Evolutionary conservation across 1,140 invertebrate genomes (phyloP).

Genomic region (Bombus difficillimus): DNA sequence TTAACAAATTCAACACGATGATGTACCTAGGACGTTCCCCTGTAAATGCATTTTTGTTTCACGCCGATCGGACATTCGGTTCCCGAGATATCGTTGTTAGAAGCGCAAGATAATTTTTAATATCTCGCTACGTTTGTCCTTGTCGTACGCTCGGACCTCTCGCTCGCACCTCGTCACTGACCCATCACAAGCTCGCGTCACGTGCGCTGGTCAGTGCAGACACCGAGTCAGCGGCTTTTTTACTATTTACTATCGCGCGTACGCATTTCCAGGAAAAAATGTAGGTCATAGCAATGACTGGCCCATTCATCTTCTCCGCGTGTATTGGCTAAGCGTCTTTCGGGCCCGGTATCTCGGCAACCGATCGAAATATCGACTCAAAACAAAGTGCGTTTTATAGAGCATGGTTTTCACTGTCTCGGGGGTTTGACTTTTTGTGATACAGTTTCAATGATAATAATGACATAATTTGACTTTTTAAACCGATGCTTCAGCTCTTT

Average conservation of each 20-base stretch:
- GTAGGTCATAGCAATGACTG: constrained; percentile 1
- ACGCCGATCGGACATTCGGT: not conserved
- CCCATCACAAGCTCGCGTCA: not conserved
- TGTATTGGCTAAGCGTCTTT: not conserved
- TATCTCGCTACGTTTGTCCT: not conserved
- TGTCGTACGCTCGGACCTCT: constrained; percentile 9
- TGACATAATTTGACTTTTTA: too few relatives aligned
- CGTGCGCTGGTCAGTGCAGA: constrained; percentile 2
- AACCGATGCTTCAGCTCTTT: too few relatives aligned
- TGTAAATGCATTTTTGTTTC: not conserved
- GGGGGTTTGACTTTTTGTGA: rapidly evolving
- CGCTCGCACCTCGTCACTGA: constrained; percentile 16
- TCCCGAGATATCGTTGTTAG: constrained; percentile 13
- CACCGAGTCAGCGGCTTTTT: constrained; percentile 8
- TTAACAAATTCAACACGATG: rapidly evolving
- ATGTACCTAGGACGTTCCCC: not conserved
- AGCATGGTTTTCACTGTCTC: not conserved
- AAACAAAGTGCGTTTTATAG: not conserved
- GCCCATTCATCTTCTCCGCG: not conserved
- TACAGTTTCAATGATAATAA: too few relatives aligned
- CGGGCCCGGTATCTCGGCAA: not conserved
- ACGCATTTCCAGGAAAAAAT: constrained; percentile 30
- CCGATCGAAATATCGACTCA: not conserved
- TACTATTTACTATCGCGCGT: constrained; percentile 27
- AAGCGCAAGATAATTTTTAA: constrained; percentile 16